Evolutionary conservation across 1,140 invertebrate genomes (phyloP).

Genomic region (Brachionus sp.): DNA sequence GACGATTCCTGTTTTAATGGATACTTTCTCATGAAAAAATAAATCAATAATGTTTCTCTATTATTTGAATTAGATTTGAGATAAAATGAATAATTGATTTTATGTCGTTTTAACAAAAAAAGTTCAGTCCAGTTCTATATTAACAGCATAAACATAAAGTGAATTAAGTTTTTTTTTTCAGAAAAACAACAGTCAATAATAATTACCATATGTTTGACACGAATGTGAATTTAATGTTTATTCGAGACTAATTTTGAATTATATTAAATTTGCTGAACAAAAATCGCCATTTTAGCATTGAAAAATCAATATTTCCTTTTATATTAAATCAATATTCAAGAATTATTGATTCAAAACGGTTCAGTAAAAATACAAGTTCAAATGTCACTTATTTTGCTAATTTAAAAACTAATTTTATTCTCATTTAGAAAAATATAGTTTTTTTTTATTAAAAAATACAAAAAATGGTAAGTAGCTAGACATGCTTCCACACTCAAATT

Average conservation of each 20-base stretch:
- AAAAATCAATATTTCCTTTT: not conserved
- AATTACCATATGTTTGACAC: constrained; percentile 5
- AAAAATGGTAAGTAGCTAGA: constrained; percentile 1
- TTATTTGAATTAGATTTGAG: too few species aligned
- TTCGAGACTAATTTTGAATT: not conserved
- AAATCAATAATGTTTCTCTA: too few species aligned
- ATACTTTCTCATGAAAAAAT: too few species aligned
- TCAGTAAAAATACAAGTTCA: constrained; percentile 1
- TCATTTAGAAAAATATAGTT: not conserved
- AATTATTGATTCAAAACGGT: not conserved
- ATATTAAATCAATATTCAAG: not conserved
- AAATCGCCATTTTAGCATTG: not conserved
- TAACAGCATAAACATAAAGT: not conserved
- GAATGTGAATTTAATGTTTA: not conserved
- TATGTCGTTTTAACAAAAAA: not conserved
- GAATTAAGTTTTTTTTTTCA: constrained; percentile 1
- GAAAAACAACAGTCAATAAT: constrained; percentile 17
- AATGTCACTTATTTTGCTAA: not conserved
- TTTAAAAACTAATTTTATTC: not conserved
- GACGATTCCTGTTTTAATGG: too few species aligned
- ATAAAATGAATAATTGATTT: too few species aligned
- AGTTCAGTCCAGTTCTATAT: not conserved
- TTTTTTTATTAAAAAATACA: not conserved
- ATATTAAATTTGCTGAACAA: not conserved
- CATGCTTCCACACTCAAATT: not conserved